Conservation (phyloP, 2,888 invertebrate genomes). For the Rhorus exstirpatorius region DNA sequence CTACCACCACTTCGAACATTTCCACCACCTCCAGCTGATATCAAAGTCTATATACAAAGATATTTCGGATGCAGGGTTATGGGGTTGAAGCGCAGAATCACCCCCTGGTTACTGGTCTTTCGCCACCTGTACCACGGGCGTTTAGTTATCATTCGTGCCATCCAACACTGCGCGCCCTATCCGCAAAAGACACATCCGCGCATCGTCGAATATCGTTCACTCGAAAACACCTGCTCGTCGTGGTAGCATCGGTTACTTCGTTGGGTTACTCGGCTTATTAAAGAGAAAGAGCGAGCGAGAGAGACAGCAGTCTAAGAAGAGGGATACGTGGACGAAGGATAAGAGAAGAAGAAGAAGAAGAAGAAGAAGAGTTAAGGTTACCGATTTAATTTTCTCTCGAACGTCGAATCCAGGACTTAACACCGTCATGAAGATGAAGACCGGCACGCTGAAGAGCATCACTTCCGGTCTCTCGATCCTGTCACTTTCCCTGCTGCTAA, state of each 20-base stretch:
- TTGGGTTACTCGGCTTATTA: conserved; percentile 38
- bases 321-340: background rate
- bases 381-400: conserved; percentile 5
- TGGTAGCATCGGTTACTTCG: conserved; percentile 76
- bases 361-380: conserved; percentile 5
- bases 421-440: conserved; percentile 55
- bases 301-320: background rate
- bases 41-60: conserved; percentile 3
- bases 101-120: conserved; percentile 55
- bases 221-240: conserved; percentile 82
- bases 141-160: conserved; percentile 63
- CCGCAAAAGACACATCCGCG: conserved; percentile 68
- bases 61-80: conserved; percentile 12
- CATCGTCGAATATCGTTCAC: conserved; percentile 77
- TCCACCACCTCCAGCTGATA: conserved; percentile 20
- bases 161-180: conserved; percentile 67
- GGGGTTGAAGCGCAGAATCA: conserved; percentile 56
- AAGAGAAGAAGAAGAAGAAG: background rate
- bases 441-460: conserved; percentile 38
- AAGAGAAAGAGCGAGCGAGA: too few species aligned
- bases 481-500: conserved; percentile 70
- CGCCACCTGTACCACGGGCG: conserved; percentile 66
- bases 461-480: conserved; percentile 70
- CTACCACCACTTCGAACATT: conserved; percentile 3
- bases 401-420: conserved; percentile 12